A percentile compares a stretch with the other conserved stretches of the same genome.
Evolutionary conservation across 92 coral and sea anemone genomes (phyloP).

Genomic region (Montipora capitata): DNA sequence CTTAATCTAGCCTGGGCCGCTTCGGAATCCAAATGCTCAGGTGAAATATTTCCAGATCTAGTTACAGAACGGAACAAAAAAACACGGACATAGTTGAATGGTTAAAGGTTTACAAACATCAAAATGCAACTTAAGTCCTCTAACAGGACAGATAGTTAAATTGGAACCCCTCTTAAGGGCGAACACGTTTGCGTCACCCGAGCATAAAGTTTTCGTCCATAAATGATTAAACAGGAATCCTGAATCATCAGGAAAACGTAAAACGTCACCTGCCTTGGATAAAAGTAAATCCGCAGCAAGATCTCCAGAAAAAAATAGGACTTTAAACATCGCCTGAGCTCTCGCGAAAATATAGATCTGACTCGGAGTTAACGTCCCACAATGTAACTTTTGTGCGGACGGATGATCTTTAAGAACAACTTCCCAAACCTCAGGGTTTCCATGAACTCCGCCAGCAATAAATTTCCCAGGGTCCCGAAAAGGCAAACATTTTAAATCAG

Average conservation of each 20-base stretch:
- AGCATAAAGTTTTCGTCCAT: conserved; percentile 55
- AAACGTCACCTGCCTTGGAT: too few relatives aligned
- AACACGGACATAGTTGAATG: not conserved
- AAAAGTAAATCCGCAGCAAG: too few relatives aligned
- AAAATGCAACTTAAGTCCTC: not conserved
- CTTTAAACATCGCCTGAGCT: too few relatives aligned
- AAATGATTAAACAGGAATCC: too few relatives aligned
- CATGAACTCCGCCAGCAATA: conserved; percentile 4
- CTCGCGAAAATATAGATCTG: too few relatives aligned
- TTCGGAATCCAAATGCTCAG: not conserved
- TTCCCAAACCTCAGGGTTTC: not conserved
- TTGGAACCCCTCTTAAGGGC: conserved; percentile 46
- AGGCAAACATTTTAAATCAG: not conserved
- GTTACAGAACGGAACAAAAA: not conserved
- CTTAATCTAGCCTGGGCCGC: conserved; percentile 52
- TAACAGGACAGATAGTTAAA: not conserved
- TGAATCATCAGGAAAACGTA: too few relatives aligned
- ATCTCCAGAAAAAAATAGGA: too few relatives aligned
- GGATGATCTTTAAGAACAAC: too few relatives aligned
- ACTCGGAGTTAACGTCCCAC: too few relatives aligned
- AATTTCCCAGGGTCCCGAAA: not conserved
- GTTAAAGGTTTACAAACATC: conserved; percentile 9
- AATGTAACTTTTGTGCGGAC: too few relatives aligned
- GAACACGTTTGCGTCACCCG: conserved; percentile 45
- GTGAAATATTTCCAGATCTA: not conserved